phyloP scores from a whole-genome alignment of 1,140 invertebrate species.

The Dermatophagoides farinae region DNA sequence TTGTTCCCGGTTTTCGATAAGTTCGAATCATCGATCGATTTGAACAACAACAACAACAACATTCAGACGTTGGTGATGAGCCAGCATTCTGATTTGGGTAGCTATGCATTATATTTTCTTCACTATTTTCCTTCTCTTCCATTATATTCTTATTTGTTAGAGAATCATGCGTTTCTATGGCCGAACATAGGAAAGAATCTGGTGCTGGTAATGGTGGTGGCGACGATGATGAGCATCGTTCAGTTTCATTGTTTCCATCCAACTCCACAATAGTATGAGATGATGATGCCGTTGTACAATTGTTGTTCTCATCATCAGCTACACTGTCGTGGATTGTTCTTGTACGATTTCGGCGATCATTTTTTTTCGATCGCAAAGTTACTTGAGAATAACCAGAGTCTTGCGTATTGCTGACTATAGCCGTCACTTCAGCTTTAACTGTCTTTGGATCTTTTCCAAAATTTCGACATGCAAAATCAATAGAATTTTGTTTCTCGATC shows the following conservation, averaged over 20 bases:
- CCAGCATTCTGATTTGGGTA: background rate
- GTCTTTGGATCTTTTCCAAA: background rate
- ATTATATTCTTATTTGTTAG: too few species aligned
- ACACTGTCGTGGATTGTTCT: background rate
- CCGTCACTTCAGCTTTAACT: too few species aligned
- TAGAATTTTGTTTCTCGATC: background rate
- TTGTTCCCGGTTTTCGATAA: too few species aligned
- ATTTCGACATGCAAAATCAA: background rate
- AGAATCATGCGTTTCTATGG: too few species aligned
- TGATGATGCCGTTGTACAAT: background rate
- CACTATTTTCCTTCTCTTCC: background rate
- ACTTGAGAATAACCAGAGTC: background rate
- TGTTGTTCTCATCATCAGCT: background rate
- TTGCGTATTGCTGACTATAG: background rate
- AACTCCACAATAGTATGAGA: too few species aligned
- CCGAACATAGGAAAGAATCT: background rate
- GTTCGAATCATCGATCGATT: too few species aligned
- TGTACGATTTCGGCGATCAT: background rate
- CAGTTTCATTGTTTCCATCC: background rate
- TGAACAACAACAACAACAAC: too few species aligned
- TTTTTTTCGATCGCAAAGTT: constrained; percentile 4
- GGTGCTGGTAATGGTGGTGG: constrained; percentile 1
- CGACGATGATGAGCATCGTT: background rate
- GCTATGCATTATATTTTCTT: background rate
- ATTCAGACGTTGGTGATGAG: background rate